Conservation (phyloP, 1,140 invertebrate genomes). For the Drosophila nasuta region DNA sequence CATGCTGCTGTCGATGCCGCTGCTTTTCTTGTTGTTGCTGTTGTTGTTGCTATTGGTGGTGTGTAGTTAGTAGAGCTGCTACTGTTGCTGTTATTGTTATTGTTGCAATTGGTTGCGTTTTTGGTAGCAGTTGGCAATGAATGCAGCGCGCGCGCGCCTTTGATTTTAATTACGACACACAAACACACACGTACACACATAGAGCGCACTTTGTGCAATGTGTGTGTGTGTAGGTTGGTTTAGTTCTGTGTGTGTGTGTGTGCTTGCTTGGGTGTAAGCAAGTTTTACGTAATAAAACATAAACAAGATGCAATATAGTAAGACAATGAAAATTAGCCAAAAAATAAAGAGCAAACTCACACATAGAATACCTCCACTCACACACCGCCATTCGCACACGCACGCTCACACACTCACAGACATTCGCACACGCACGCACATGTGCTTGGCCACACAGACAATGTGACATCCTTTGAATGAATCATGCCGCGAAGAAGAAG, state of each 20-base stretch:
- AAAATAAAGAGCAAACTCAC: background rate
- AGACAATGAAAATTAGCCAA: conserved; percentile 17
- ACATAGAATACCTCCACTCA: background rate
- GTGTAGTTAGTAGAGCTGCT: background rate
- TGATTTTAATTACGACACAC: conserved; percentile 73
- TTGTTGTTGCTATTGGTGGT: conserved; percentile 23
- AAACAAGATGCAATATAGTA: conserved; percentile 49
- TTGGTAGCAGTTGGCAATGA: conserved; percentile 61
- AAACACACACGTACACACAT: conserved; percentile 46
- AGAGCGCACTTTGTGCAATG: conserved; percentile 2
- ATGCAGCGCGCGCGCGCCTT: conserved; percentile 69
- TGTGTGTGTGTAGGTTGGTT: conserved; percentile 12
- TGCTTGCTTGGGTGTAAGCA: conserved; percentile 22
- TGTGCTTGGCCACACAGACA: background rate
- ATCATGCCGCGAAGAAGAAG: conserved; percentile 22
- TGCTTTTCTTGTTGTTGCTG: conserved; percentile 25
- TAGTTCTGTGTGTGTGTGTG: conserved; percentile 22
- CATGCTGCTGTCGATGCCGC: conserved; percentile 27
- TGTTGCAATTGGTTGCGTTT: conserved; percentile 47
- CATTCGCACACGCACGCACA: background rate
- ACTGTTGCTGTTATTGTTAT: conserved; percentile 27
- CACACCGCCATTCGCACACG: background rate
- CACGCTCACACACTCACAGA: background rate
- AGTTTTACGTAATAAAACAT: conserved; percentile 61
- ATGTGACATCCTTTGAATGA: conserved; percentile 41